These are phyloP conservation scores for Gymnopithys bicolor DNA, from an alignment of 2,797 vertebrate species.

Conservation along the genomic window DNA sequence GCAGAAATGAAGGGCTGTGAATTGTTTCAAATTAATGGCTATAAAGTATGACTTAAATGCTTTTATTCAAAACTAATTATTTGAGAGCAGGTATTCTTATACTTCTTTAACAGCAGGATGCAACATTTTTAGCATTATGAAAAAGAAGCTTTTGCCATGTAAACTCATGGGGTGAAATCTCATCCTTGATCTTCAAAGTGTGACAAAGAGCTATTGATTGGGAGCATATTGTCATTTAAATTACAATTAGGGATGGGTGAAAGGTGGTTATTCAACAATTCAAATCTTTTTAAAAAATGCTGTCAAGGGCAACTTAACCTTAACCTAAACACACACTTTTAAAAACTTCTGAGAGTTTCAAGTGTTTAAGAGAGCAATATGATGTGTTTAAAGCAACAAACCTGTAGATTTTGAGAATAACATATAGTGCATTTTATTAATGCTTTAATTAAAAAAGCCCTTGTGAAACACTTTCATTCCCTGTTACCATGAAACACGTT, in stretches of 20 bases:
- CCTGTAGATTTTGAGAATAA: conserved; percentile 28
- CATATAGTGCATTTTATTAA: conserved; percentile 36
- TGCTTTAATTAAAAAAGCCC: conserved; percentile 53
- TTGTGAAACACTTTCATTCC: conserved; percentile 34
- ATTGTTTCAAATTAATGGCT: conserved; percentile 63
- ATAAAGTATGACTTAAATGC: conserved; percentile 56
- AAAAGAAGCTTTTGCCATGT: conserved; percentile 75
- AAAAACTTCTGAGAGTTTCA: conserved; percentile 74
- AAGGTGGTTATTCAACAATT: conserved; percentile 87
- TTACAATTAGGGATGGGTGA: conserved; percentile 93
- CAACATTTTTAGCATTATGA: conserved; percentile 70
- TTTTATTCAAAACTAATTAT: conserved; percentile 63
- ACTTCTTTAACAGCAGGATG: conserved; percentile 68
- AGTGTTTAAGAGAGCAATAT: conserved; percentile 66
- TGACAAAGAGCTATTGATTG: conserved; percentile 95
- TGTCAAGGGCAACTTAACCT: conserved; percentile 82
- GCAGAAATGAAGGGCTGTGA: conserved; percentile 61
- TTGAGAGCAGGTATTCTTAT: conserved; percentile 67
- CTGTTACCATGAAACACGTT: conserved; percentile 36
- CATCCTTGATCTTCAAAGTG: conserved; percentile 91
- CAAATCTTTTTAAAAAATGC: conserved; percentile 74
- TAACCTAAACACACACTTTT: conserved; percentile 78
- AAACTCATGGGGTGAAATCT: conserved; percentile 86
- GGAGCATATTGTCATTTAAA: conserved; percentile 95
- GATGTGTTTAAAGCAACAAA: conserved; percentile 72